A percentile compares a stretch with the other conserved stretches of the same genome.
These are phyloP conservation scores for Phthorimaea operculella DNA, from an alignment of 1,140 invertebrate species.

Conservation along the genomic window DNA sequence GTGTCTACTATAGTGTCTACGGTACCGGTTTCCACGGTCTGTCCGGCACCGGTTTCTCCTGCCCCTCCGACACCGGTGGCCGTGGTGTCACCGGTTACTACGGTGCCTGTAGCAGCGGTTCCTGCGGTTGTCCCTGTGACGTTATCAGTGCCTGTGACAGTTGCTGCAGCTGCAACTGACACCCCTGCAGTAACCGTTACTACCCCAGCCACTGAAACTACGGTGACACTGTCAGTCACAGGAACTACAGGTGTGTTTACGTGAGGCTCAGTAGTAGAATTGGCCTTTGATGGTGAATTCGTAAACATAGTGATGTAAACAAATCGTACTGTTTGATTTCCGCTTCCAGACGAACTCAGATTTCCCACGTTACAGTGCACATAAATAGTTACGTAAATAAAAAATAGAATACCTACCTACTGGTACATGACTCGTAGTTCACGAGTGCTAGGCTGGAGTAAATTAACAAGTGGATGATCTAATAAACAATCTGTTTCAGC, in stretches of 20 bases:
- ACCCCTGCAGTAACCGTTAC: conserved; percentile 9
- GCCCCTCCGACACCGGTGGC: neutral
- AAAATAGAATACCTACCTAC: too few species aligned
- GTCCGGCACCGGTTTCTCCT: neutral
- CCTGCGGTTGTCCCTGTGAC: conserved; percentile 17
- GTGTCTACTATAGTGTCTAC: conserved; percentile 13
- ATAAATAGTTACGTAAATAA: too few species aligned
- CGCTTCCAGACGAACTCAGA: too few species aligned
- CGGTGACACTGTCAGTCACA: conserved; percentile 10
- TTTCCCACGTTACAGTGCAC: too few species aligned
- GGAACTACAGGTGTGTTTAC: conserved; percentile 39
- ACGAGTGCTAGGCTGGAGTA: too few species aligned
- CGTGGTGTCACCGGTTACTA: conserved; percentile 7
- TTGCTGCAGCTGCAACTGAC: conserved; percentile 19
- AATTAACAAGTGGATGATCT: too few species aligned
- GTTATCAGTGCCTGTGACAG: conserved; percentile 15
- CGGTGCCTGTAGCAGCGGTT: conserved; percentile 18
- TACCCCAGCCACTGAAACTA: conserved; percentile 10
- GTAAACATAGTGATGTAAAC: too few species aligned
- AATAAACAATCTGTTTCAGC: too few species aligned
- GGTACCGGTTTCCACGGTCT: conserved; percentile 3
- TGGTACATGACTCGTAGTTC: too few species aligned
- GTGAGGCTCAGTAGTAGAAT: neutral
- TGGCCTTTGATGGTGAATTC: too few species aligned
- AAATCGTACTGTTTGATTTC: too few species aligned